Base-by-base conservation (phyloP, 1,140 invertebrate species). In the Paraescarpia echinospica region DNA sequence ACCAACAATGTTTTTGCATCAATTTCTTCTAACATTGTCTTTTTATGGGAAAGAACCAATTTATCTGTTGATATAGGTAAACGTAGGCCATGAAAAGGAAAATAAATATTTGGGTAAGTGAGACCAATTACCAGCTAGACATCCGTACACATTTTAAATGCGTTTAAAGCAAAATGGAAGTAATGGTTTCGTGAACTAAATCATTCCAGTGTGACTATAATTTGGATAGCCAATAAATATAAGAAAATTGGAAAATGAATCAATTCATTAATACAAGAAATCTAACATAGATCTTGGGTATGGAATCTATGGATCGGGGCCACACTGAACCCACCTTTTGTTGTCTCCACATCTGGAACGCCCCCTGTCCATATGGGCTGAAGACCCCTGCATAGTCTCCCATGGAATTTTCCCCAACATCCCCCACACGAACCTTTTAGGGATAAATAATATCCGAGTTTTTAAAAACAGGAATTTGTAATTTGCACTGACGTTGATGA, bases 351-450 rank as follows among this genome's bases (percentile, higher is more conserved):
- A 98, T 97, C 96, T 99, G 98, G 94, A 99, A 97, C 0, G 98
- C 98, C 33, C 99, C 99, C 95, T 96, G 95, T 18, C 98, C 98
- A 94, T 97, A 96, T 0, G 97, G 96, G 92, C 97, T 97, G 96
- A 99, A 98, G 94, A 98, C 97, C 88, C 98, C 98, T 0, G 98
- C 98, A 96, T 98, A 99, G 96, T 99, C 99, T 0, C 99, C 99
- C 35, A 99, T 96, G 1, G 98, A 98, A 95, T 98, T 99, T 1
- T 99, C 99, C 33, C 99, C 99, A 34, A 99, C 98, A 96, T 99
- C 96, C 91, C 96, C 96, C 34, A 96, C 95, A 92, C 96, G 94
- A 97, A 90, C 98, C 98, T 92, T 98, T 1, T 89, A 1, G 8
- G 77, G 35, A 93, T 1, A 22, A 90, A 2, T 90, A 90, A 41